These are phyloP conservation scores for Clarias magur DNA, from an alignment of 2,113 vertebrate genomes.

Conservation along the genomic window DNA sequence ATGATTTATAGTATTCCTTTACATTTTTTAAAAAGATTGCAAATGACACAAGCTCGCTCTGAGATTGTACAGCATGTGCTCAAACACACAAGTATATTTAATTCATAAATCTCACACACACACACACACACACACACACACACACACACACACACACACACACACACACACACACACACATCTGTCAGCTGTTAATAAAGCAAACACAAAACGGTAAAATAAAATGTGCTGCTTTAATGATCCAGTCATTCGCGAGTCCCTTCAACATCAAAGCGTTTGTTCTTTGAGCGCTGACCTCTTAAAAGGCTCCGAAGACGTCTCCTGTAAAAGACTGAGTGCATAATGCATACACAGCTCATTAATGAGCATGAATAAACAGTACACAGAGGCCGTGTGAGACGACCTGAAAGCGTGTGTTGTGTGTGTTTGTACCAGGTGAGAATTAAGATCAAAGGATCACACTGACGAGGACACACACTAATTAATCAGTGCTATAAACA, in stretches of 20 bases:
- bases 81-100: not conserved
- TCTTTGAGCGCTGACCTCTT: conserved; percentile 14
- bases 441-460: not conserved
- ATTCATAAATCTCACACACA: conserved; percentile 21
- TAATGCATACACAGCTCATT: conserved; percentile 8
- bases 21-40: not conserved
- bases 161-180: no score
- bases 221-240: conserved; percentile 2
- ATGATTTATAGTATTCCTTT: not conserved
- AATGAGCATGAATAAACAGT: not conserved
- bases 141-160: no score
- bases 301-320: not conserved
- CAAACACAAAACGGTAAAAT: not conserved
- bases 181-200: not conserved
- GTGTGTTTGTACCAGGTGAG: not conserved
- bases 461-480: not conserved
- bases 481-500: not conserved
- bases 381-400: not conserved
- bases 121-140: not conserved
- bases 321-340: not conserved
- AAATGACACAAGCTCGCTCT: not conserved
- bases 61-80: not conserved
- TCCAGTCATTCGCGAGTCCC: not conserved
- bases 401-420: conserved; percentile 9
- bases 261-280: conserved; percentile 20